Conservation (phyloP, 2,797 vertebrate species). For the Scomberomorus guttatus region DNA sequence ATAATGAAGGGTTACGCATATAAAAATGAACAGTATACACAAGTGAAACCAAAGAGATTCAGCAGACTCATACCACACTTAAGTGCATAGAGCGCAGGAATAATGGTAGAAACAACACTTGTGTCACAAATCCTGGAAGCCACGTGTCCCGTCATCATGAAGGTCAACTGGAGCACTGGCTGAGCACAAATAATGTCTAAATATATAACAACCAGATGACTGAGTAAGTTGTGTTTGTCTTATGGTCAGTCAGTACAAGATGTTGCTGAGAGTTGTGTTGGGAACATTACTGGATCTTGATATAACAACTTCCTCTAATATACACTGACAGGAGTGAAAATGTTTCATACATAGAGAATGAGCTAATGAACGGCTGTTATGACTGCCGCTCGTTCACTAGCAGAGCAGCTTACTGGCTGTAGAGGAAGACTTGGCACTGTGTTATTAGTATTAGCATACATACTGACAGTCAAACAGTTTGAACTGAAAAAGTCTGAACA, state of each 20-base stretch:
- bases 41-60: constrained; percentile 60
- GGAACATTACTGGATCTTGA: neutral
- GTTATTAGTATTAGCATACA: neutral
- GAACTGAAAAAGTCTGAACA: neutral
- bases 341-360: neutral
- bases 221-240: neutral
- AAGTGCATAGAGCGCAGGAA: constrained; percentile 16
- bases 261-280: neutral
- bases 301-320: neutral
- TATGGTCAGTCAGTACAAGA: neutral
- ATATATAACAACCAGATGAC: constrained; percentile 15
- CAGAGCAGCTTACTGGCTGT: neutral
- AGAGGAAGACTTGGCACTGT: neutral
- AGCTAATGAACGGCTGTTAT: neutral
- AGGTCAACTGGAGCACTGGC: constrained; percentile 43
- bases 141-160: constrained; percentile 47
- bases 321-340: neutral
- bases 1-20: constrained; percentile 37
- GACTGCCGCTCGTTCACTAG: neutral
- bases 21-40: constrained; percentile 65
- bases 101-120: constrained; percentile 29
- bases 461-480: too few species aligned
- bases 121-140: constrained; percentile 55
- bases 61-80: constrained; percentile 36
- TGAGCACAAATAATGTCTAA: constrained; percentile 20